phyloP scores from a whole-genome alignment of 2,888 invertebrate genomes.

The Trissoscelio sp. region DNA sequence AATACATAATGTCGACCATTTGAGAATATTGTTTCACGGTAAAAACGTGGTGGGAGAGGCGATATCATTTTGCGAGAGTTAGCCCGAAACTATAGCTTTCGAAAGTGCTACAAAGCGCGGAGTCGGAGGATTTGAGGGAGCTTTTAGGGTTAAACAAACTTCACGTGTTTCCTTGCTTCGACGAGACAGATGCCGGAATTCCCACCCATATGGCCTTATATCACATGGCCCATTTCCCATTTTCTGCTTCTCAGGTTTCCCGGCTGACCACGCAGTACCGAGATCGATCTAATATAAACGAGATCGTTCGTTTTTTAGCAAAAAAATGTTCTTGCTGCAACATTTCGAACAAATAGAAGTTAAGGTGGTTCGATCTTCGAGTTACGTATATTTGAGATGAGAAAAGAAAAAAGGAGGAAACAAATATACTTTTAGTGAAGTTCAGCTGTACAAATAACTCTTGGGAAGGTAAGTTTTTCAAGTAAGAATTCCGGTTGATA shows the following conservation, averaged over 20 bases:
- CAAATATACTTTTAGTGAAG: conserved; percentile 60
- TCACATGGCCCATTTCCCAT: conserved; percentile 67
- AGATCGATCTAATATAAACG: conserved; percentile 64
- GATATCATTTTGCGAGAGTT: conserved; percentile 62
- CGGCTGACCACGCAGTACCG: conserved; percentile 60
- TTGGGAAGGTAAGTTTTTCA: conserved; percentile 44
- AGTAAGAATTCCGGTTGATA: conserved; percentile 37
- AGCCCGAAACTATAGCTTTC: conserved; percentile 45
- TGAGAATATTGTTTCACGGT: conserved; percentile 56
- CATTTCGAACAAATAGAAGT: conserved; percentile 62
- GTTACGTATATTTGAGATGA: conserved; percentile 56
- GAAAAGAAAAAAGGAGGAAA: conserved; percentile 43
- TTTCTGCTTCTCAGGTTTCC: conserved; percentile 58
- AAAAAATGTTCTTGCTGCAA: conserved; percentile 51
- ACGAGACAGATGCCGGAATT: conserved; percentile 73
- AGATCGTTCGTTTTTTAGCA: conserved; percentile 50
- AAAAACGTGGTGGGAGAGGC: conserved; percentile 37
- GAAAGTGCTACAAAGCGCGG: conserved; percentile 54
- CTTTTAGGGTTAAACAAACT: conserved; percentile 77
- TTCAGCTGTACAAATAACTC: conserved; percentile 64
- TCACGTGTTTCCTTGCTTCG: conserved; percentile 71
- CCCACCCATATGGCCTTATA: conserved; percentile 72
- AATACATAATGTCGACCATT: conserved; percentile 51
- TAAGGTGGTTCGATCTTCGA: conserved; percentile 59
- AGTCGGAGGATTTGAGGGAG: conserved; percentile 67